A percentile compares a stretch with the other conserved stretches of the same genome.
These are phyloP conservation scores for Carterocephalus palaemon DNA, from an alignment of 2,888 invertebrate genomes.

Conservation along the genomic window DNA sequence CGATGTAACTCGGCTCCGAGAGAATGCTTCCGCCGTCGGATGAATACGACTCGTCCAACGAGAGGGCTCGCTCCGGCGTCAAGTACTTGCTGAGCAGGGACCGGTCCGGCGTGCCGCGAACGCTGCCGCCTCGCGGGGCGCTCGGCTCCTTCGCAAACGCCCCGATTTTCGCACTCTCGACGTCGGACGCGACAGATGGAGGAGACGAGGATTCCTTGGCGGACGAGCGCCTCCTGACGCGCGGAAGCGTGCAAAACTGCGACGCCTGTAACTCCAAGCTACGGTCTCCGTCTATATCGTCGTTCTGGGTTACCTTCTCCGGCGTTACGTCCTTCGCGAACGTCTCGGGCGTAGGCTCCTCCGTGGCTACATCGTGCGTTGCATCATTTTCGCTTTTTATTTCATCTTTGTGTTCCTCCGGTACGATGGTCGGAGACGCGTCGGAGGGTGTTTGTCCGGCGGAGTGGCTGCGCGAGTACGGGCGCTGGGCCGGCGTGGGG, in stretches of 20 bases:
- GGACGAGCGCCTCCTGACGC: constrained; percentile 47
- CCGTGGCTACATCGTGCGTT: constrained; percentile 4
- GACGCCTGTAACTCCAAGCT: constrained; percentile 34
- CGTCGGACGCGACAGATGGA: constrained; percentile 26
- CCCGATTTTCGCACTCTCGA: constrained; percentile 29
- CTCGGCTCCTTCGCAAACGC: constrained; percentile 29
- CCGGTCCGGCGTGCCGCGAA: constrained; percentile 66
- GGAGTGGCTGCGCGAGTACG: constrained; percentile 53
- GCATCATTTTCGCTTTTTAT: no score
- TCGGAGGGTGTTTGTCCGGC: constrained; percentile 35
- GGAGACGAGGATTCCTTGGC: constrained; percentile 35
- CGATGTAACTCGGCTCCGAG: constrained; percentile 63
- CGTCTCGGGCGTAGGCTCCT: constrained; percentile 9
- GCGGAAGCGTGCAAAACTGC: constrained; percentile 57
- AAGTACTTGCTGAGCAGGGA: constrained; percentile 79
- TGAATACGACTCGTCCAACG: constrained; percentile 54
- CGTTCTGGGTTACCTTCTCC: constrained; percentile 3
- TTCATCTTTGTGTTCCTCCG: constrained; percentile 21
- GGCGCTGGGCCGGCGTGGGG: constrained; percentile 38
- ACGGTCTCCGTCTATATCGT: constrained; percentile 5
- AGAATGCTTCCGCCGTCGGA: constrained; percentile 53
- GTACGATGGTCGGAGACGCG: constrained; percentile 28
- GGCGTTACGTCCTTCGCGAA: constrained; percentile 10
- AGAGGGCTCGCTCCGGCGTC: constrained; percentile 59
- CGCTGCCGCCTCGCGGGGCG: constrained; percentile 38